phyloP scores from a whole-genome alignment of 2,888 invertebrate genomes.

The Pyrrhia umbra region DNA sequence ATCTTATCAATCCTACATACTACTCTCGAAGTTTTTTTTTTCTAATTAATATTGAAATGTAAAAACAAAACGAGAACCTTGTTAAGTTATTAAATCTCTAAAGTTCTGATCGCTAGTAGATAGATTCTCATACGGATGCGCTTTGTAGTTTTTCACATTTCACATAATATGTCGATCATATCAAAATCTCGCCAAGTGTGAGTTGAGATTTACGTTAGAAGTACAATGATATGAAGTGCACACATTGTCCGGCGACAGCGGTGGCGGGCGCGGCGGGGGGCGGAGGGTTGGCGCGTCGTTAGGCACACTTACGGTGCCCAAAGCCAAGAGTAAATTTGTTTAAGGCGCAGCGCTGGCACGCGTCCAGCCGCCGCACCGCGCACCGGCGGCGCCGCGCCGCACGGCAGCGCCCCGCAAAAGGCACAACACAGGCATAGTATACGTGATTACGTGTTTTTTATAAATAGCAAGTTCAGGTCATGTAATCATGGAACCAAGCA shows the following conservation, averaged over 20 bases:
- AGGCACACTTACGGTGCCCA: constrained; percentile 50
- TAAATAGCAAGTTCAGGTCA: background rate
- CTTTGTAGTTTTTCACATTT: too few relatives aligned
- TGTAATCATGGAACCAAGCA: background rate
- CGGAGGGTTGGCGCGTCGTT: constrained; percentile 30
- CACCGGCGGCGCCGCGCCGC: too few relatives aligned
- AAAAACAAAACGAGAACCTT: too few relatives aligned
- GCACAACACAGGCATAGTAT: background rate
- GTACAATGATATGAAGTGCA: background rate
- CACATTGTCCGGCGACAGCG: constrained; percentile 5
- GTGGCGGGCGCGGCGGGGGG: background rate
- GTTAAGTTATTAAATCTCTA: too few relatives aligned
- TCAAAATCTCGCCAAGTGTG: background rate
- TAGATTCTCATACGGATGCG: too few relatives aligned
- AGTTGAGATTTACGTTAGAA: background rate
- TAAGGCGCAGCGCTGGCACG: constrained; percentile 50
- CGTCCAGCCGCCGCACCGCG: constrained; percentile 34
- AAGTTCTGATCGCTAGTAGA: too few relatives aligned
- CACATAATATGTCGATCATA: too few relatives aligned
- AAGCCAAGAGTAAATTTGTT: constrained; percentile 58
- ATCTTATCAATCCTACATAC: too few relatives aligned
- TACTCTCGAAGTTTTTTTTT: too few relatives aligned
- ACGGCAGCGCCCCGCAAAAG: constrained; percentile 6
- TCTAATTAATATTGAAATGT: too few relatives aligned
- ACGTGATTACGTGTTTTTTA: too few relatives aligned